Evolutionary conservation across 2,113 vertebrate genomes (phyloP).

Genomic region (Sorex fumeus): DNA sequence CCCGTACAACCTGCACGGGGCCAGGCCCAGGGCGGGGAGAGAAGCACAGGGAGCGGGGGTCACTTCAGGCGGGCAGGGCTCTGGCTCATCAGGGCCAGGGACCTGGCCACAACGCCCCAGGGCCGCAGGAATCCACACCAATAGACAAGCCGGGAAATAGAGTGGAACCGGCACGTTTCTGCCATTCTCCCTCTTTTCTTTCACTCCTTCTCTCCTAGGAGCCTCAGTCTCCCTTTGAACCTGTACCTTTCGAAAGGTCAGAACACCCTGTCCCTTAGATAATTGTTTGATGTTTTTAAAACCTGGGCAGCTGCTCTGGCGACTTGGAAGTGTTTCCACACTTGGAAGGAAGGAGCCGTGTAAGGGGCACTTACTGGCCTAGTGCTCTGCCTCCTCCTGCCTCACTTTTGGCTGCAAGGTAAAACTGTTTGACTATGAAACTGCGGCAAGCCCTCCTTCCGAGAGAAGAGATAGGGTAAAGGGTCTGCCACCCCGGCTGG

Average conservation of each 20-base stretch:
- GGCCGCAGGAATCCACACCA: background rate
- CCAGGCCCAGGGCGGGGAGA: constrained; percentile 44
- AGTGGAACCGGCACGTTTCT: background rate
- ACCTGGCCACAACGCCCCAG: background rate
- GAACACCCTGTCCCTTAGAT: background rate
- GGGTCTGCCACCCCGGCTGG: background rate
- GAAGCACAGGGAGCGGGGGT: constrained; percentile 69
- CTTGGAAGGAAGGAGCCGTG: background rate
- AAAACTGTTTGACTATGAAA: constrained; percentile 15
- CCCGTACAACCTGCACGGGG: constrained; percentile 94
- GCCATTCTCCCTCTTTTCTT: no score
- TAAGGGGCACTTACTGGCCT: background rate
- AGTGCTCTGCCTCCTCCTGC: background rate
- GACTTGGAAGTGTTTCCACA: background rate
- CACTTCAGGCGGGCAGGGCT: constrained; percentile 41
- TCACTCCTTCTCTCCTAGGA: background rate
- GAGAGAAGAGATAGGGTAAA: background rate
- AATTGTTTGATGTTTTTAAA: background rate
- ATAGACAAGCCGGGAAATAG: background rate
- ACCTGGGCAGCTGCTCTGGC: background rate
- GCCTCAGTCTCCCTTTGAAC: background rate
- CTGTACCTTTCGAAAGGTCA: background rate
- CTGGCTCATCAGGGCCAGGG: background rate
- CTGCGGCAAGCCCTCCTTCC: background rate
- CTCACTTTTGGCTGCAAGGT: background rate